These are phyloP conservation scores for Drosophila paranaensis DNA, from an alignment of 2,888 invertebrate genomes.

Conservation along the genomic window DNA sequence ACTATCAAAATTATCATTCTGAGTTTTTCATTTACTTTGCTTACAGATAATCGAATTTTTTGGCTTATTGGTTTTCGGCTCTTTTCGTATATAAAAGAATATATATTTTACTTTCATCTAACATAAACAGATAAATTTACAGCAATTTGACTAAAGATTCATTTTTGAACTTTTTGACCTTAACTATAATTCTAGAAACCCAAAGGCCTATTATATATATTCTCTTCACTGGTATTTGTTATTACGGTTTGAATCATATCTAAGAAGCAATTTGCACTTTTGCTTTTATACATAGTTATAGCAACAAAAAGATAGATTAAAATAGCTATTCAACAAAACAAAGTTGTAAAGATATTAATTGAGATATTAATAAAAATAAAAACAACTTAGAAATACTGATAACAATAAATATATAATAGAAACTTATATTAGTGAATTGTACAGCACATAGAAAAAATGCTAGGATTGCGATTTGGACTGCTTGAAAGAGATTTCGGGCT, in stretches of 20 bases:
- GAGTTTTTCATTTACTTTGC: too few species aligned
- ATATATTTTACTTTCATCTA: background rate
- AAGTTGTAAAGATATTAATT: conserved; percentile 24
- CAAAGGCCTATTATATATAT: background rate
- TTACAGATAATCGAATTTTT: background rate
- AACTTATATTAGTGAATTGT: conserved; percentile 72
- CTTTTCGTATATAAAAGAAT: background rate
- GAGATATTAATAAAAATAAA: conserved; percentile 21
- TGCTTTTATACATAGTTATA: conserved; percentile 1
- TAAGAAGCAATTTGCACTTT: background rate
- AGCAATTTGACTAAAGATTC: conserved; percentile 2
- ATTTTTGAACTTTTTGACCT: background rate
- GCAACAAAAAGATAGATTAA: conserved; percentile 1
- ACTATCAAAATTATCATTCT: background rate
- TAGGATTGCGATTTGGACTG: conserved; percentile 52
- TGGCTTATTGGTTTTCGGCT: background rate
- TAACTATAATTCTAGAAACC: background rate
- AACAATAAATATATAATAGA: conserved; percentile 16
- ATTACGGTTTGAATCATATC: background rate
- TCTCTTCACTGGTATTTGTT: conserved; percentile 1
- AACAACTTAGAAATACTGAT: conserved; percentile 25
- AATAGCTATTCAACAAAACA: conserved; percentile 1
- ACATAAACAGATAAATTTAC: background rate
- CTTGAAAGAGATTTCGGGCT: conserved; percentile 43
- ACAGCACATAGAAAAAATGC: conserved; percentile 76